phyloP scores from a whole-genome alignment of 2,113 vertebrate species.

The Osmerus mordax region DNA sequence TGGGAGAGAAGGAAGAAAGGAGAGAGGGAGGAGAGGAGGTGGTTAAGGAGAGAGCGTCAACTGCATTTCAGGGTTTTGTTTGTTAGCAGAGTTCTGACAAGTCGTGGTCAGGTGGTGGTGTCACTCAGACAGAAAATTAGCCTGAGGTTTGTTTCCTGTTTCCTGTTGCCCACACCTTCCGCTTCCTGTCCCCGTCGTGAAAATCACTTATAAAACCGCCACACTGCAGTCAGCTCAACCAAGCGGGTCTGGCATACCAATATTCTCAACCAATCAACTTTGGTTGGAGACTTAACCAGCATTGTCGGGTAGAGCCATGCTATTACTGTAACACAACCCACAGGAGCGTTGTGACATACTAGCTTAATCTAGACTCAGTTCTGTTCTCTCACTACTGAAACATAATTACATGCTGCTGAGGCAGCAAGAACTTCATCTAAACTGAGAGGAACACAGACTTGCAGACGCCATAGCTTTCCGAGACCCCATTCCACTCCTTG shows the following conservation, averaged over 20 bases:
- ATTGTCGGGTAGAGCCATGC: conserved; percentile 14
- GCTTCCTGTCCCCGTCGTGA: conserved; percentile 10
- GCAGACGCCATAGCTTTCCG: too few species aligned
- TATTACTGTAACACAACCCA: neutral
- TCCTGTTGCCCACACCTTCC: conserved; percentile 18
- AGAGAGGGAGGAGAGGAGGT: neutral
- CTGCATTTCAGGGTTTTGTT: conserved; percentile 13
- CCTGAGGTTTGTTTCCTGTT: conserved; percentile 10
- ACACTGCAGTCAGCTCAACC: conserved; percentile 11
- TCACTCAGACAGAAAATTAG: conserved; percentile 31
- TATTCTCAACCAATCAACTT: too few species aligned
- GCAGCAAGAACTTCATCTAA: too few species aligned
- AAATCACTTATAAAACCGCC: neutral
- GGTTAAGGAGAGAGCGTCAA: neutral
- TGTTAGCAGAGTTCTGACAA: conserved; percentile 28
- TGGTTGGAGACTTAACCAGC: neutral
- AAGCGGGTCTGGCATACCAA: neutral
- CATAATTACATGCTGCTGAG: neutral
- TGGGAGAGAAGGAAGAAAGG: neutral
- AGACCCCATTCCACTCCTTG: too few species aligned
- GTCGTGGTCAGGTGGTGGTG: conserved; percentile 33
- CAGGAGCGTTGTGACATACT: neutral
- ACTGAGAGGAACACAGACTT: neutral
- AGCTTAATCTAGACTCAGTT: neutral
- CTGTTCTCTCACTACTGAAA: neutral